These are phyloP conservation scores for Glyptemys insculpta DNA, from an alignment of 2,797 vertebrate species.

Conservation along the genomic window DNA sequence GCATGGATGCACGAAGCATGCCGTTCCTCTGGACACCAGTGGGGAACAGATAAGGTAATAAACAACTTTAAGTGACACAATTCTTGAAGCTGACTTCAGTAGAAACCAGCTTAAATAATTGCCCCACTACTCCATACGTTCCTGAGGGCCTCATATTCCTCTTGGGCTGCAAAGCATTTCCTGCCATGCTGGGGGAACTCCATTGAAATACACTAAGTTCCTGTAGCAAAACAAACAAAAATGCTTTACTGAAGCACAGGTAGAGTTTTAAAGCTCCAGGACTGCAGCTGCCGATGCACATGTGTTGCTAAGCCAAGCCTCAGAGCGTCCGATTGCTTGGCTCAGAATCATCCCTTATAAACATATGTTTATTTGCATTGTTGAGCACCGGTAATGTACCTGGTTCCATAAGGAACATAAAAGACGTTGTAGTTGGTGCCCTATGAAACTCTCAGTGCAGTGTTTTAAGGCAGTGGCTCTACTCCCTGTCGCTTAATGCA, in stretches of 20 bases:
- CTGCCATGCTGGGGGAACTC: neutral
- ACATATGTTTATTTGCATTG: neutral
- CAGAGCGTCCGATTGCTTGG: neutral
- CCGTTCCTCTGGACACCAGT: neutral
- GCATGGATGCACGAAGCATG: neutral
- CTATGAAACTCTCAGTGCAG: conserved; percentile 17
- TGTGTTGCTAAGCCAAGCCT: neutral
- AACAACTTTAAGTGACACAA: neutral
- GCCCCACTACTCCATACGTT: neutral
- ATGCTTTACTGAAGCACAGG: neutral
- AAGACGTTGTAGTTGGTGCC: conserved; percentile 4
- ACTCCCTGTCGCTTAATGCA: neutral
- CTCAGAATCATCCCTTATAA: neutral
- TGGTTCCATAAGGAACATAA: conserved; percentile 13
- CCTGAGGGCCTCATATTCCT: neutral
- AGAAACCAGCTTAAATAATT: neutral
- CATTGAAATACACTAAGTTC: neutral
- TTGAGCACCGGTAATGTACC: neutral
- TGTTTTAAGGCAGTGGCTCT: conserved; percentile 24
- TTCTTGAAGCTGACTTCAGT: neutral
- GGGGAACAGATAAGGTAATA: neutral
- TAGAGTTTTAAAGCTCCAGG: neutral
- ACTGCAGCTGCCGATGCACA: neutral
- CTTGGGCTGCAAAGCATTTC: neutral
- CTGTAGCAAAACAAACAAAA: neutral